Base-by-base conservation (phyloP, 1,140 invertebrate genomes). In the Eueides isabella region DNA sequence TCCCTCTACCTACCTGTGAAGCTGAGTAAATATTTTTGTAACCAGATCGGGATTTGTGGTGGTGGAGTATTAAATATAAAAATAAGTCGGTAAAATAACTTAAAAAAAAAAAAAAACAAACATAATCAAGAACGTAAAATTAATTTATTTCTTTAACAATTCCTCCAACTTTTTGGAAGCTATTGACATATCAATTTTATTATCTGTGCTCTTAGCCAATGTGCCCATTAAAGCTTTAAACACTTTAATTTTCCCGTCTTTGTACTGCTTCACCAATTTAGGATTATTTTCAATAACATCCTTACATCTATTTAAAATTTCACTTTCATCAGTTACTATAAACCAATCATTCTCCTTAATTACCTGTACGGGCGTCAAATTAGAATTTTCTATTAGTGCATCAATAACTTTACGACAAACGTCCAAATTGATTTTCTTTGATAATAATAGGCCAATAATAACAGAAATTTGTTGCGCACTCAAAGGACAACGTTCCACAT, bases 211-310 rank as follows among this genome's bases (percentile, higher is more conserved):
- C 71, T 94, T 95, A 41, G 86, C 93, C 31, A 96, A 89, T 76
- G 94, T 85, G n/a, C 94, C 95, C 31, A 96, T 81, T 48, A 97
- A 94, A 62, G 94, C 94, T 76, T 94, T 95, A 63, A 96, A 94
- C 5, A 95, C 94, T 91, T 96, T 97, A 2, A 79, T 89, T 87
- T 97, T 97, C n/a, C 97, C 96, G 5, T 89, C 90, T 88, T 95
- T 95, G 81, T 95, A 97, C 77, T 95, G 92, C 78, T 93, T 91
- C 12, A 97, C 95, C 55, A 95, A 82, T 86, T 96, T 95, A 28
- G 95, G 94, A 93, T 97, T 96, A 75, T 95, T 94, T 23, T 95
- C 79, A 29, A 97, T 88, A 1, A 96, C 90, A 83, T 94, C 83
- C 61, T 90, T 75, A 88, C 97, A 97, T 33, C 96, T 88, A 79